A percentile compares a stretch with the other conserved stretches of the same genome.
These are phyloP conservation scores for Melolontha melolontha DNA, from an alignment of 2,888 invertebrate genomes.

Conservation along the genomic window DNA sequence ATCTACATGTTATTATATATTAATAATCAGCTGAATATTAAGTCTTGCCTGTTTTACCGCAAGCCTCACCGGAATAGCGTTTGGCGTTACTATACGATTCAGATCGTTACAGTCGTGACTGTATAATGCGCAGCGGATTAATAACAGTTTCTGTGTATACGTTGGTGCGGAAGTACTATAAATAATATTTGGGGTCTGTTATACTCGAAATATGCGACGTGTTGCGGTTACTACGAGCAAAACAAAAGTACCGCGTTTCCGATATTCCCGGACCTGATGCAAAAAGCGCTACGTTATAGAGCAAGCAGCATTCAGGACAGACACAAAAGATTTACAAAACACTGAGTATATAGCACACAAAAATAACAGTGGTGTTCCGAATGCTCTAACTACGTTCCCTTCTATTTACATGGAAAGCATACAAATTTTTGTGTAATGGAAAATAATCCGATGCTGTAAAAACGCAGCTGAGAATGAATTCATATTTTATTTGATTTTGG, in stretches of 20 bases:
- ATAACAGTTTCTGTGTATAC: conserved; percentile 16
- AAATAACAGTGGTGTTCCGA: conserved; percentile 6
- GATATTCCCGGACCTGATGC: conserved; percentile 23
- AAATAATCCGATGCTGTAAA: not conserved
- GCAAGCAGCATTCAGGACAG: not conserved
- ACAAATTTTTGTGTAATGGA: conserved; percentile 17
- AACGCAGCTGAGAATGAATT: no score
- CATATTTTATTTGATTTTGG: no score
- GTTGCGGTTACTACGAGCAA: conserved; percentile 29
- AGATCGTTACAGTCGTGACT: conserved; percentile 22
- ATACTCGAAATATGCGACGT: conserved; percentile 36
- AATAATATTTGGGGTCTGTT: conserved; percentile 35
- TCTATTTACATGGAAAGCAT: conserved; percentile 25
- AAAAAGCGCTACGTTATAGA: conserved; percentile 22
- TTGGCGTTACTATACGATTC: conserved; percentile 27
- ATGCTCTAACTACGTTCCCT: not conserved
- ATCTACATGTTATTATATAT: conserved; percentile 25
- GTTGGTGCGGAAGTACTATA: conserved; percentile 31
- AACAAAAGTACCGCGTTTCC: conserved; percentile 38
- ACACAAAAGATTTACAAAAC: conserved; percentile 36
- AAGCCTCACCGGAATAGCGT: conserved; percentile 25
- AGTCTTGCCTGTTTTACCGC: conserved; percentile 29
- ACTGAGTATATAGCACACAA: conserved; percentile 16
- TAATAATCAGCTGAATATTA: conserved; percentile 33
- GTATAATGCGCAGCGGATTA: conserved; percentile 20